Conservation (phyloP, 2,797 vertebrate genomes). For the Liasis olivaceus region DNA sequence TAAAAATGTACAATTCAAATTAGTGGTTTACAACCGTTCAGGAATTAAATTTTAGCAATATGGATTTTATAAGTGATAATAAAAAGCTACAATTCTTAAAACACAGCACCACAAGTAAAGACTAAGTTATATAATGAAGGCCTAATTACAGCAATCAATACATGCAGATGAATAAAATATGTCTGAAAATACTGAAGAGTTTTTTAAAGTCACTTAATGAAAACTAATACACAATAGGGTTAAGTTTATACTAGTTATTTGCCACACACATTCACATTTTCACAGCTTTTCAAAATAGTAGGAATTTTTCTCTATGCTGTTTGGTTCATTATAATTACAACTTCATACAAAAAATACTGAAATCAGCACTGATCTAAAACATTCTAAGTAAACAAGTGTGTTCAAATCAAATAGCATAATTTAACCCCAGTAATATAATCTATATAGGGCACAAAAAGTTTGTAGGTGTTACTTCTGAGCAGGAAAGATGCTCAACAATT, state of each 20-base stretch:
- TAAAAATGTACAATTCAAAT: not conserved
- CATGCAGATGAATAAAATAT: constrained; percentile 21
- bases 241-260: not conserved
- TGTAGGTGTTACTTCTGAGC: not conserved
- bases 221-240: not conserved
- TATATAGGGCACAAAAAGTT: not conserved
- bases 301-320: constrained; percentile 25
- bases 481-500: not conserved
- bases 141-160: constrained; percentile 21
- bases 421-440: not conserved
- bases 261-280: constrained; percentile 33
- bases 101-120: constrained; percentile 60
- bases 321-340: not conserved
- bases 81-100: constrained; percentile 54
- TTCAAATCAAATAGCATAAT: not conserved
- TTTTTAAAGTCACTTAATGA: not conserved
- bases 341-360: not conserved
- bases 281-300: constrained; percentile 54
- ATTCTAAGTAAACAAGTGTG: constrained; percentile 19
- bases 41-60: constrained; percentile 41
- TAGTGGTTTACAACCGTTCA: constrained; percentile 16
- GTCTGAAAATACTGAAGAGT: constrained; percentile 19
- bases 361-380: not conserved
- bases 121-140: constrained; percentile 18
- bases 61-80: constrained; percentile 51